Evolutionary conservation across 53 echinoderm and acorn worm species (phyloP).

Genomic region (Zoroaster sp.): DNA sequence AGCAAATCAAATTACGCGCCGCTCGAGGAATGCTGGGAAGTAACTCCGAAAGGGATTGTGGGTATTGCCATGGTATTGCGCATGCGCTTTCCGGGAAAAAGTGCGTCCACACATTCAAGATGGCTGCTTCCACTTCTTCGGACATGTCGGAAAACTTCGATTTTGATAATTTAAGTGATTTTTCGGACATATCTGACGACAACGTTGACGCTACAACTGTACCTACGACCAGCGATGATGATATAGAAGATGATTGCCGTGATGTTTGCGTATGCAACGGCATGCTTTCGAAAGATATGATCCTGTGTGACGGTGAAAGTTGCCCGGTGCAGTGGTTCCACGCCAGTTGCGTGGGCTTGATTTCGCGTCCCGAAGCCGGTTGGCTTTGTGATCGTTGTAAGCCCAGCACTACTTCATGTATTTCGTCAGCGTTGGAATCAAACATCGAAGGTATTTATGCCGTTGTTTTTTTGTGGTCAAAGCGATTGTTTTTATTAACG

Average conservation of each 20-base stretch:
- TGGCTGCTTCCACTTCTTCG: not conserved
- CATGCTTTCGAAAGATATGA: not conserved
- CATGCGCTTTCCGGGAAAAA: not conserved
- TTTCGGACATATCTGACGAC: slow-evolving; percentile 5
- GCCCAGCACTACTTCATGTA: too few species aligned
- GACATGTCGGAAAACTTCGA: not conserved
- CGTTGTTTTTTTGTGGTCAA: too few species aligned
- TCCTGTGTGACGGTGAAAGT: not conserved
- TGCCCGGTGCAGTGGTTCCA: not conserved
- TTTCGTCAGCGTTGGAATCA: too few species aligned
- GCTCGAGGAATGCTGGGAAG: slow-evolving; percentile 1
- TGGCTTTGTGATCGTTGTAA: too few species aligned
- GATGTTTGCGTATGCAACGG: not conserved
- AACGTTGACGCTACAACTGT: not conserved
- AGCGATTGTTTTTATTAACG: too few species aligned
- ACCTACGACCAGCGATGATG: not conserved
- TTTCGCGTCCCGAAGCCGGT: too few species aligned
- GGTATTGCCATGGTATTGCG: not conserved
- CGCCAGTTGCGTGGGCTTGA: too few species aligned
- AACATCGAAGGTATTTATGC: too few species aligned
- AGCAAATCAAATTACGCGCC: not conserved
- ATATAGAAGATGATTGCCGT: not conserved
- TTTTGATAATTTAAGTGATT: slow-evolving; percentile 11
- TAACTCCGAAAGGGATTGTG: not conserved
- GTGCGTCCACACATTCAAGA: not conserved